Evolutionary conservation across 2,113 vertebrate species (phyloP), one percentile per base, ranked within the genome.

Genomic region (Trinectes maculatus): DNA sequence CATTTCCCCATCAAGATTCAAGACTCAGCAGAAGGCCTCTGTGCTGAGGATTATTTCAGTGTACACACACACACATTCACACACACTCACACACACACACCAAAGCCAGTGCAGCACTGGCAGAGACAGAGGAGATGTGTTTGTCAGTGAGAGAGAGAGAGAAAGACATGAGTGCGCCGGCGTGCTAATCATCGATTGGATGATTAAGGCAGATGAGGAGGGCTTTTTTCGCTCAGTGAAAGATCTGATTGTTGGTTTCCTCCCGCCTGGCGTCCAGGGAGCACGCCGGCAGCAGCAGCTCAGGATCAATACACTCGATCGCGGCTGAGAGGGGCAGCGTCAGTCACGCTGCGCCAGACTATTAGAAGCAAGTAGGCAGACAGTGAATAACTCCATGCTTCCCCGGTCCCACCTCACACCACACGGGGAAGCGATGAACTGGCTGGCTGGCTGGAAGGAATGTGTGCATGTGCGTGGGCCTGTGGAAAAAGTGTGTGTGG

Each of bases 181-280:
- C 91, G 63, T 92, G 90, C 91, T 93, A 95, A 94, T 95, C 95
- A 97, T 97, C 61, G 95, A 96, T 95, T 92, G 92, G 93, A 93
- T 96, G 95, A 96, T 97, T 97, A 97, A 96, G 92, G 93, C 93
- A 95, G 95, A 96, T 96, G 94, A 96, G 95, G 93, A 95, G 87
- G 94, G 94, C 92, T 94, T 95, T 84, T 80, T 93, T 93, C 95
- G 19, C 92, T 93, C 94, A 93, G 92, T 92, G 86, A 95, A 94
- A 91, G 93, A 91, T 95, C 93, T 96, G 95, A 96, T 96, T 96
- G 93, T 94, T 91, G 94, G 93, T 96, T 93, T 95, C 90, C 82
- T 83, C 79, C 85, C 29, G 80, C 89, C 88, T 85, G 91, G 91
- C 90, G 92, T 93, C 94, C 94, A 67, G 85, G 84, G 87, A 89